phyloP scores from a whole-genome alignment of 2,797 vertebrate genomes.

The Hapalemur alaotrensis region DNA sequence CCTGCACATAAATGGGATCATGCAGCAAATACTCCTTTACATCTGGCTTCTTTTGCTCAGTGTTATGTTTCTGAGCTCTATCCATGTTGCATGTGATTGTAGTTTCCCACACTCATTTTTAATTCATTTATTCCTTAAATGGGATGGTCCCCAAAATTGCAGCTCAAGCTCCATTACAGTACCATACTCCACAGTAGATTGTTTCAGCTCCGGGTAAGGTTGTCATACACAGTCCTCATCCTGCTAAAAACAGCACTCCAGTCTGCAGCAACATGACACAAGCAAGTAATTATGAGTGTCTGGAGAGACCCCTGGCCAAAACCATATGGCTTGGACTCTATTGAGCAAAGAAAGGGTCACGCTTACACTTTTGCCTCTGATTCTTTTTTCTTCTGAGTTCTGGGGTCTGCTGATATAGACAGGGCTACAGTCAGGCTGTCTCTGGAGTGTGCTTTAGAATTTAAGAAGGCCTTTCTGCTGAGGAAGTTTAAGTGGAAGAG shows the following conservation, averaged over 20 bases:
- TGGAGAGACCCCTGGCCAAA: neutral
- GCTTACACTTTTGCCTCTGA: neutral
- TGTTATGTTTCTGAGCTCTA: neutral
- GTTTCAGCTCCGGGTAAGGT: neutral
- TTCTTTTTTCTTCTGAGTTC: slow-evolving; percentile 5
- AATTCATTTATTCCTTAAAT: slow-evolving; percentile 9
- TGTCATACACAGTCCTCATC: neutral
- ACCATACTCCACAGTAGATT: neutral
- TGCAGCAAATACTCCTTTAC: neutral
- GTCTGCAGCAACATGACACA: neutral
- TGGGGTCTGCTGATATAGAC: neutral
- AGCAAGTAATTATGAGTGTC: neutral
- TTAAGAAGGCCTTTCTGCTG: neutral
- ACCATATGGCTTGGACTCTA: neutral
- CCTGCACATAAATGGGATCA: neutral
- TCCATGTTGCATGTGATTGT: neutral
- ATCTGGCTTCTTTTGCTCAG: neutral
- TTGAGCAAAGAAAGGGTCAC: neutral
- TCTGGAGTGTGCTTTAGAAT: neutral
- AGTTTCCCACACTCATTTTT: neutral
- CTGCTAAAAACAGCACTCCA: neutral
- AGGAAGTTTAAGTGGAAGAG: neutral
- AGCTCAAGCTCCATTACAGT: neutral
- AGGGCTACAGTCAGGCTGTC: neutral
- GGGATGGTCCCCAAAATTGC: neutral